Base-by-base conservation (phyloP, 2,888 invertebrate genomes). In the Aspidiotus destructor region DNA sequence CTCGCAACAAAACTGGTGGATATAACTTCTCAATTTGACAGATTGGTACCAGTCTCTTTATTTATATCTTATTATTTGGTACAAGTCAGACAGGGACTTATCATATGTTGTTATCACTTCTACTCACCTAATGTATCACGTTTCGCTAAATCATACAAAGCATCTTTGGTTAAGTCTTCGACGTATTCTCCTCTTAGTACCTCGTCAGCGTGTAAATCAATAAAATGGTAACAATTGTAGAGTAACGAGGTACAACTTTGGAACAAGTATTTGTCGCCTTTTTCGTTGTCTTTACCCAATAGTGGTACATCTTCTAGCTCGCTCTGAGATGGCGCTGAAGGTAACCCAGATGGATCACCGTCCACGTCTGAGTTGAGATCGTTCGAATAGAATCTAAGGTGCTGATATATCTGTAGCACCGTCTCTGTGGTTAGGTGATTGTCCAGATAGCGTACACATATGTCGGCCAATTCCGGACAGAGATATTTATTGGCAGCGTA, bases 401-500 rank as follows among this genome's bases (percentile, higher is more conserved):
- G 83, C 2, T 83, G 81, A 72, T 86, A 79, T 64, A 88, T 82
- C 73, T 83, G 81, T 5, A 89, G 80, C 0, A 86, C 87, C 62
- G 84, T 87, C 16, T 81, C 80, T 6, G 82, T 80, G 70, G 81
- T 82, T 42, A 89, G 77, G 76, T 85, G 83, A 69, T 80, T 80
- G 72, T 85, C 84, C 54, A 90, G 80, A 68, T 84, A 85, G 42
- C 82, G 79, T 40, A 86, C 83, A 74, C 88, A 88, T 70, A 84
- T 80, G 71, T 83, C 82, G 2, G 86, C 85, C 63, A 90, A 79
- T 17, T 83, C 85, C 8, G 84, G 82, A 73, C 89, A 86, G 60
- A 87, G 79, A 75, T 88, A 86, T 74, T 86, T 86, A 75, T 88
- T 85, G 28, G 88, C 87, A 1, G 86, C 86, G 72, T 86, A 85